Evolutionary conservation across 2,797 vertebrate genomes (phyloP).

Genomic region (Centroberyx gerrardi): DNA sequence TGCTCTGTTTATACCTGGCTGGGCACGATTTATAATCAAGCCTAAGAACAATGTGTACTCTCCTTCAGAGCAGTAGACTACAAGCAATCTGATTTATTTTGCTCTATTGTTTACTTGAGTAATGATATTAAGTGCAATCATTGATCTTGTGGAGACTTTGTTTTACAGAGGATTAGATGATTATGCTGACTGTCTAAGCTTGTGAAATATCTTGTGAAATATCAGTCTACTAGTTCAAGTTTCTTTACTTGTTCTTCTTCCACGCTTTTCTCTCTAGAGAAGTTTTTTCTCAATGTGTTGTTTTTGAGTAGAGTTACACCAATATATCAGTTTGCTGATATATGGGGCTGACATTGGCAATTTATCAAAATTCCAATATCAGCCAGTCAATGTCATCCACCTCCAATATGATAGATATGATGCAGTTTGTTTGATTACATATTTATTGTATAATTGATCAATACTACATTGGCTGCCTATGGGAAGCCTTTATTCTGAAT

Average conservation of each 20-base stretch:
- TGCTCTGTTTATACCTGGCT: neutral
- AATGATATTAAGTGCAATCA: neutral
- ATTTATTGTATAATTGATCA: too few species aligned
- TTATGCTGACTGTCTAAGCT: neutral
- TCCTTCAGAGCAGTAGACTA: neutral
- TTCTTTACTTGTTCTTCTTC: neutral
- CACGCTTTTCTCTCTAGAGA: neutral
- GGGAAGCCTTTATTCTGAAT: too few species aligned
- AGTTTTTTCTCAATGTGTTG: neutral
- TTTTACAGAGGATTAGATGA: neutral
- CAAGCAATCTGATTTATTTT: slow-evolving; percentile 4
- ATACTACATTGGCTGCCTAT: too few species aligned
- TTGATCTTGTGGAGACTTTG: neutral
- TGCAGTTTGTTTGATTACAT: too few species aligned
- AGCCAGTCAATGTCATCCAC: too few species aligned
- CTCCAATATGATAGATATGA: too few species aligned
- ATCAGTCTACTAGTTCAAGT: neutral
- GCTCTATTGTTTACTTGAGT: slow-evolving; percentile 13
- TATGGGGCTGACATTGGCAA: too few species aligned
- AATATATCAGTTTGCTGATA: slow-evolving; percentile 1
- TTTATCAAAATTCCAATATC: too few species aligned
- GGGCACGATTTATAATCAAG: neutral
- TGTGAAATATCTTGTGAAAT: neutral
- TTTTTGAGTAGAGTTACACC: slow-evolving; percentile 4
- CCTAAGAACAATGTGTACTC: slow-evolving; percentile 1